Base-by-base conservation (phyloP, 2,888 invertebrate genomes). In the Xylota segnis region DNA sequence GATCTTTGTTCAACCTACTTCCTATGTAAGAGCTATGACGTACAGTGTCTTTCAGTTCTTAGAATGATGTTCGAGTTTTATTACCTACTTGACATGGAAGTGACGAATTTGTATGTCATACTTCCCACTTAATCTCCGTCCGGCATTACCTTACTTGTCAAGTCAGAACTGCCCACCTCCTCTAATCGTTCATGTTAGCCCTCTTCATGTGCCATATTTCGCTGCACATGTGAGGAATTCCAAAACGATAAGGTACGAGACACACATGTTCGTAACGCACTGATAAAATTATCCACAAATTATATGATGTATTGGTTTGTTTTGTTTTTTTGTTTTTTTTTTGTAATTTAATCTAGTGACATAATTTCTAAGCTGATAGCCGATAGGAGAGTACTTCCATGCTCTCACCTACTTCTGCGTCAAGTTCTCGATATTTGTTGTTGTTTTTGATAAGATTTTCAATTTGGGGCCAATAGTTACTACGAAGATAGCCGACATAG, bases 351-450 rank as follows among this genome's bases (percentile, higher is more conserved):
- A 83, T 83, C 83, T 84, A 63, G 54, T 79, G 83, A 79, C 83
- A 74, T 79, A 79, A 75, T 84, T 84, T 70, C 47, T 37, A 58
- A 75, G 32, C 43, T 70, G 79, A 79, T 84, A 84, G 27, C 47
- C 14, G 23, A 40, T 37, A 43, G 14, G 12, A 72, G 61, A 27
- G 32, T 50, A 32, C 29, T 70, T 47, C 68, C 68, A 47, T 50
- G 68, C 70, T 74, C 70, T 84, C 83, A 84, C 74, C 83, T 79
- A 75, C 63, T 74, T 84, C 75, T 63, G 72, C 52, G 61, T 54
- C 54, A 74, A 37, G 75, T 58, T 68, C 56, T 70, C 14, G 37
- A 5, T 5, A 23, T 5, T 52, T 54, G 63, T 58, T 56, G 37
- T 65, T 70, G 52, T 66, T 16, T 29, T 43, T 45, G 83, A 83